These are phyloP conservation scores for Trachelus tabidus DNA, from an alignment of 2,888 invertebrate genomes.

Conservation along the genomic window DNA sequence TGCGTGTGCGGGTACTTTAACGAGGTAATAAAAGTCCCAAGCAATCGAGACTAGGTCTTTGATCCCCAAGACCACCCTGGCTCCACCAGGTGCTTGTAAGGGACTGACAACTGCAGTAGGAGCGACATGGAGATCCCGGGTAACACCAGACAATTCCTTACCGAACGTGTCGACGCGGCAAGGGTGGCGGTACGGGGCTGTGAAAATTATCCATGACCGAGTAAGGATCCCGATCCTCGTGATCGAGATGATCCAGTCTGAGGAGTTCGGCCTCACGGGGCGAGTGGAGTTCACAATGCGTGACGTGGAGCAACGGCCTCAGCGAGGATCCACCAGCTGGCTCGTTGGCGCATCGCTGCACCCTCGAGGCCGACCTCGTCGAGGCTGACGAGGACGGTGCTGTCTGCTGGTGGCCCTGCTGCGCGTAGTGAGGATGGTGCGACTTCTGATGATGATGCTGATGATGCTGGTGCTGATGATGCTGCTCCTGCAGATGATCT, in stretches of 20 bases:
- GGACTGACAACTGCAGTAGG: no score
- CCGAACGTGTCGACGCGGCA: slow-evolving; percentile 63
- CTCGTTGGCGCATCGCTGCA: slow-evolving; percentile 1
- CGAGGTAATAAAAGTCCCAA: no score
- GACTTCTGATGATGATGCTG: slow-evolving; percentile 28
- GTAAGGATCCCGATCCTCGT: slow-evolving; percentile 52
- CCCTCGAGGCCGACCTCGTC: neutral
- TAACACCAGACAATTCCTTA: slow-evolving; percentile 37
- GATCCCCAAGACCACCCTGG: no score
- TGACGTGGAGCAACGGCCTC: slow-evolving; percentile 60
- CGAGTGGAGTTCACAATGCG: slow-evolving; percentile 63
- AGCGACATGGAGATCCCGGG: no score
- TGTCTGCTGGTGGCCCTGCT: slow-evolving; percentile 26
- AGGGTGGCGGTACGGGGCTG: slow-evolving; percentile 61
- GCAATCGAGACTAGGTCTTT: no score
- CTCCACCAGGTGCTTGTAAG: no score
- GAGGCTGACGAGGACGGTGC: neutral
- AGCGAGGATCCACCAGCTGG: slow-evolving; percentile 33
- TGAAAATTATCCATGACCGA: slow-evolving; percentile 64
- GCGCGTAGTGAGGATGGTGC: slow-evolving; percentile 41
- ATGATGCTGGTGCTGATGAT: slow-evolving; percentile 30
- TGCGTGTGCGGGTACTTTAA: no score
- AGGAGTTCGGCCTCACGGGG: slow-evolving; percentile 62
- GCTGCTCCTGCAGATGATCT: slow-evolving; percentile 32
- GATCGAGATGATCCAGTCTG: slow-evolving; percentile 60